Evolutionary conservation across 2,797 vertebrate genomes (phyloP).

Genomic region (Amphiprion clarkii): DNA sequence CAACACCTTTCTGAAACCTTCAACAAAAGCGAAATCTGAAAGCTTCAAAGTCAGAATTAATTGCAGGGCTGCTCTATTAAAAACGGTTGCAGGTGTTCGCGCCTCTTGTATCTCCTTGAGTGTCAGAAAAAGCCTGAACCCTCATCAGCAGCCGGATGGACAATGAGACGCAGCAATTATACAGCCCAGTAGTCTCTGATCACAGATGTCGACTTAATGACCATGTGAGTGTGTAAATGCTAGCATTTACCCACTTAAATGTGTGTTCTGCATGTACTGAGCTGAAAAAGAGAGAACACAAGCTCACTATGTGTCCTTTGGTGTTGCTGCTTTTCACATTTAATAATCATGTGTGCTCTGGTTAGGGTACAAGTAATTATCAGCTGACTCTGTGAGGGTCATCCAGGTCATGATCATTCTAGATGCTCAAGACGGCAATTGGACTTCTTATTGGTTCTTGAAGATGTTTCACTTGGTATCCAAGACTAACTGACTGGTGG

Average conservation of each 20-base stretch:
- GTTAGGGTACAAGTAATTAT: background rate
- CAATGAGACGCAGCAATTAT: constrained; percentile 42
- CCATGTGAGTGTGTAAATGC: background rate
- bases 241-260: background rate
- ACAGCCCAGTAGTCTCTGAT: constrained; percentile 39
- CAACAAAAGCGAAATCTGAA: background rate
- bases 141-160: constrained; percentile 45
- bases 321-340: background rate
- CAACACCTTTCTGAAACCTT: background rate
- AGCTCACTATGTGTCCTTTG: background rate
- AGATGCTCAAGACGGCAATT: too few species aligned
- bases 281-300: background rate
- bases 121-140: constrained; percentile 28
- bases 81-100: constrained; percentile 34
- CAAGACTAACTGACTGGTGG: too few species aligned
- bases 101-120: constrained; percentile 23
- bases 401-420: too few species aligned
- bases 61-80: background rate
- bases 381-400: too few species aligned
- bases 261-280: background rate
- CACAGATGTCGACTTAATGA: constrained; percentile 55
- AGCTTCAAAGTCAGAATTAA: background rate
- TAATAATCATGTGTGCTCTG: too few species aligned
- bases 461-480: too few species aligned
- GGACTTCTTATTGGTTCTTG: too few species aligned